These are phyloP conservation scores for Calcarius ornatus DNA, from an alignment of 2,113 vertebrate genomes.

Conservation along the genomic window DNA sequence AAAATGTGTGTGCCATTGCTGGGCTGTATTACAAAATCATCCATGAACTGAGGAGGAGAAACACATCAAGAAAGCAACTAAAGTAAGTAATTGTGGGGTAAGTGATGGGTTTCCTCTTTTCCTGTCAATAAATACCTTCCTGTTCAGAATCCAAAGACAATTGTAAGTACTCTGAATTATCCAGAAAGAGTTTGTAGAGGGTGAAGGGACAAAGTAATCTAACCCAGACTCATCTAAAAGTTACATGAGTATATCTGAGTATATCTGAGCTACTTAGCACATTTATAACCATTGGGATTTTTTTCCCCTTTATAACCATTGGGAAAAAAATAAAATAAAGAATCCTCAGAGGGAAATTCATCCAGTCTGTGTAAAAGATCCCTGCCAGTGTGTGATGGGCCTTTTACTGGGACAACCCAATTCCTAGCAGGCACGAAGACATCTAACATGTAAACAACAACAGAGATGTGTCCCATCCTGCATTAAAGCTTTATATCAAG, in stretches of 20 bases:
- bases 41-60: neutral
- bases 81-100: rapidly evolving
- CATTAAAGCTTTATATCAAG: neutral
- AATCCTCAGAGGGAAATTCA: neutral
- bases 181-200: neutral
- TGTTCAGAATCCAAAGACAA: neutral
- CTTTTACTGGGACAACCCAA: rapidly evolving
- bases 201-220: neutral
- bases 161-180: neutral
- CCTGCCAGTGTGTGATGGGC: neutral
- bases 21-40: neutral
- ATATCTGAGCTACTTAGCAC: neutral
- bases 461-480: neutral
- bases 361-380: neutral
- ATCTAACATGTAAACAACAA: neutral
- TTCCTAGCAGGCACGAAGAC: neutral
- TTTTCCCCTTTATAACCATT: neutral
- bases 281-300: too few species aligned
- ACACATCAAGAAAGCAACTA: neutral
- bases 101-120: neutral
- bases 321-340: neutral
- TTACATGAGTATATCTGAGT: neutral
- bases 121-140: neutral
- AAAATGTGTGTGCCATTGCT: neutral
- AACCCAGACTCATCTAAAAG: neutral